A percentile compares a stretch with the other conserved stretches of the same genome.
phyloP scores from a whole-genome alignment of 1,140 invertebrate genomes.

The Zaprionus taronus region DNA sequence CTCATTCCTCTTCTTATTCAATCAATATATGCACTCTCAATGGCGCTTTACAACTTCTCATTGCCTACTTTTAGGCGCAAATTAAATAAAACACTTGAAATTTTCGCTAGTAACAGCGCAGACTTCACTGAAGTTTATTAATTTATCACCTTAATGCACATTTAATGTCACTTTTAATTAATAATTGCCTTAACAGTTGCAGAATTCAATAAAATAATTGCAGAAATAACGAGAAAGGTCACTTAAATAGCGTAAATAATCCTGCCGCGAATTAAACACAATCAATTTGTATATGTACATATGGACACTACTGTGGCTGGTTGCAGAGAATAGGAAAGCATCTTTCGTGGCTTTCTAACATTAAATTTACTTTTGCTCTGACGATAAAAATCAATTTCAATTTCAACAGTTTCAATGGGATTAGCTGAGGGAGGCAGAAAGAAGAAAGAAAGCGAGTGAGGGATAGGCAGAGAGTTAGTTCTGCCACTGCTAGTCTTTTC shows the following conservation, averaged over 20 bases:
- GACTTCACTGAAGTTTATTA: neutral
- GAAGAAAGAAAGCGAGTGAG: no score
- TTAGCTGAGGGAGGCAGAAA: neutral
- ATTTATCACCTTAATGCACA: neutral
- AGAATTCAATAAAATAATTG: neutral
- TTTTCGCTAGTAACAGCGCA: neutral
- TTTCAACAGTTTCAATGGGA: conserved; percentile 7
- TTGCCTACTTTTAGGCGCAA: conserved; percentile 31
- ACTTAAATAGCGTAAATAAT: neutral
- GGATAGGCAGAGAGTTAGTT: no score
- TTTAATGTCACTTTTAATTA: neutral
- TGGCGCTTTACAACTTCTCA: neutral
- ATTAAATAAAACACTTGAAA: conserved; percentile 5
- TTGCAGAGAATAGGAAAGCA: no score
- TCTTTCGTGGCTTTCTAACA: neutral
- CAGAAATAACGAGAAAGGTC: neutral
- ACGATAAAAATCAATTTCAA: conserved; percentile 7
- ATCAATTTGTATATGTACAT: neutral
- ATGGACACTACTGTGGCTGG: neutral
- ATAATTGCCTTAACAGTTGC: neutral
- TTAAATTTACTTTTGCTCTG: conserved; percentile 2
- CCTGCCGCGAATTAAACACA: neutral
- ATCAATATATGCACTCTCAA: no score
- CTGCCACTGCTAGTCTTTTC: neutral
- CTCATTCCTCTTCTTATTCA: no score